Evolutionary conservation across 2,797 vertebrate species (phyloP), one percentile per base, ranked within the genome.

Genomic region (Sebastes nivosus): DNA sequence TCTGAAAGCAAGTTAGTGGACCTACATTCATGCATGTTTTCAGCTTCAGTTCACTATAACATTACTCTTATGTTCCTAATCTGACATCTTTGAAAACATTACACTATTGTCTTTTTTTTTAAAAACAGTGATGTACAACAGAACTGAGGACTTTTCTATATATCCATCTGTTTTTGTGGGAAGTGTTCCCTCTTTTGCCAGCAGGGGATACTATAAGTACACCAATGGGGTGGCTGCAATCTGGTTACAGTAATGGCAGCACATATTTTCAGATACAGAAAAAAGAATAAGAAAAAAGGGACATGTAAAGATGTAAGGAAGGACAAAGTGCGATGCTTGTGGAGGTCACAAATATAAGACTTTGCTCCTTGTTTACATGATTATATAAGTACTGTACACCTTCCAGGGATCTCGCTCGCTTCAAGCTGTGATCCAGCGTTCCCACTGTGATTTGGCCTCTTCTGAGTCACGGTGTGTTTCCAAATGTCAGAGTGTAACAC

Each of bases 131-230:
- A 73, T 36, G 13, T 10, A 16, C 4, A 12, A 57, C 59, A 61
- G 46, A 65, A 34, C 9, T 32, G 42, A 24, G 7, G 29, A 14
- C 20, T 8, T 72, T 34, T 30, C 7, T 36, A 54, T 60, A 4
- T 18, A 20, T n/a, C 38, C 64, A 61, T 58, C 12, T 67, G 64
- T 67, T 60, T 68, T 32, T 68, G 20, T 73, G 22, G 57, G 22
- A 71, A 34, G 4, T 64, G 74, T 92, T 87, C 87, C 88, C 58
- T 78, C 10, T 84, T 68, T 65, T 66, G 79, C 93, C 94, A 93
- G 93, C 90, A 94, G 94, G 92, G 92, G 93, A 76, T 88, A 90
- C 83, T 93, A 82, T 93, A 84, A 88, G 72, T 82, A 79, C 92
- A 93, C 83, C 76, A 75, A 74, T 89, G 29, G 57, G 24, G 25